Base-by-base conservation (phyloP, 2,113 vertebrate species). In the Ivindomyrus marchei region DNA sequence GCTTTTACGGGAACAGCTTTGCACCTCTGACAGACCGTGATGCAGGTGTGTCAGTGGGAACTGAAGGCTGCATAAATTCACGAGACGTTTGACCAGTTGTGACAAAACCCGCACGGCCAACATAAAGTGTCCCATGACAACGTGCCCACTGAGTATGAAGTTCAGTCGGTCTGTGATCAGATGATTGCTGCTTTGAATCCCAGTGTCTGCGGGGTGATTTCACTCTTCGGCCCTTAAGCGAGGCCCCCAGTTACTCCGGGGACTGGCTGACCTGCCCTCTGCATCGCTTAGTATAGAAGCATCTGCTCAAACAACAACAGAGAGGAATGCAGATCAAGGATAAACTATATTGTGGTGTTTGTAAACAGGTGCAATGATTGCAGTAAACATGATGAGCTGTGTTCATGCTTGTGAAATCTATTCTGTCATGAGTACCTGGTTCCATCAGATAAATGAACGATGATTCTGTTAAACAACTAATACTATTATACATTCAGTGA, bases 1-100 rank as follows among this genome's bases (percentile, higher is more conserved):
- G 31, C 83, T 90, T 88, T 88, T 85, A 88, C 87, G 10, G 62
- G 46, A 89, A 89, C 74, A 87, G 88, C 66, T 39, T 10, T 36
- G 77, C 46, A 17, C 50, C 45, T 36, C 49, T 89, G 46, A 86
- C 66, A 80, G 86, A 15, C 36, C 39, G 42, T 89, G 86, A 74
- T 66, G 27, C 46, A 21, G 21, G 45, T 80, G 46, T 80, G 1
- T 46, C 8, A 27, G n/a, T 50, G 17, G 31, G 6, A 19, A 1
- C 19, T 50, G 11, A 36, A 89, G 8, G n/a, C 21, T 89, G 19
- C 19, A 27, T 8, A 52, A 50, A 21, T 47, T 49, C 58, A 21
- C 56, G 27, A 50, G 36, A 66, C 50, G 85, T 24, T 15, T 56
- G 45, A 13, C 88, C 42, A 53, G 50, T 53, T 11, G 46, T 36